Conservation (phyloP, 2,797 vertebrate genomes). For the Sebastes diaconus region DNA sequence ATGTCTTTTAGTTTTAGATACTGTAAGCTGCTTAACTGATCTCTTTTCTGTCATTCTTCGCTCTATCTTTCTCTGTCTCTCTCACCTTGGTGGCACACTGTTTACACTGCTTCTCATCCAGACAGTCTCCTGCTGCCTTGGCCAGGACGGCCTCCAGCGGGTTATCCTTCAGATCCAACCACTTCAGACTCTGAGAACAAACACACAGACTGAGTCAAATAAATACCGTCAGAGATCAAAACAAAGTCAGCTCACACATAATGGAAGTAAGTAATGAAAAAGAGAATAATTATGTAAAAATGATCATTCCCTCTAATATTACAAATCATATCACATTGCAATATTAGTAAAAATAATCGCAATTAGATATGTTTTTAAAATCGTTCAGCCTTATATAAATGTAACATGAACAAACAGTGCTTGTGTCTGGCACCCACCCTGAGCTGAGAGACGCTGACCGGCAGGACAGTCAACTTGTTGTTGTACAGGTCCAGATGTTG, state of each 20-base stretch:
- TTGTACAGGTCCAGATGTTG: slow-evolving; percentile 97
- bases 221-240: background rate
- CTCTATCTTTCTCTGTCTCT: too few species aligned
- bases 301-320: too few species aligned
- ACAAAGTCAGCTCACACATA: background rate
- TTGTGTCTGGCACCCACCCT: slow-evolving; percentile 80
- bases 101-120: slow-evolving; percentile 98
- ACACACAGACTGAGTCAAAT: too few species aligned
- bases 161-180: slow-evolving; percentile 98
- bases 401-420: background rate
- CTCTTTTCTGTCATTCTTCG: background rate
- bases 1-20: background rate
- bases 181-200: slow-evolving; percentile 89
- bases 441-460: slow-evolving; percentile 94
- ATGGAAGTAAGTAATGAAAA: background rate
- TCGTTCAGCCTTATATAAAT: background rate
- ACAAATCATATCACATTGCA: too few species aligned
- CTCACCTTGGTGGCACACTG: slow-evolving; percentile 91
- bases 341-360: too few species aligned
- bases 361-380: too few species aligned
- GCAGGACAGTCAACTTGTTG: slow-evolving; percentile 90
- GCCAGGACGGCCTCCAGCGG: slow-evolving; percentile 90
- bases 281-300: too few species aligned
- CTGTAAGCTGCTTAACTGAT: background rate
- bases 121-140: slow-evolving; percentile 95